A percentile compares a stretch with the other conserved stretches of the same genome.
phyloP scores from a whole-genome alignment of 1,140 invertebrate species.

The Drosophila paulistorum region DNA sequence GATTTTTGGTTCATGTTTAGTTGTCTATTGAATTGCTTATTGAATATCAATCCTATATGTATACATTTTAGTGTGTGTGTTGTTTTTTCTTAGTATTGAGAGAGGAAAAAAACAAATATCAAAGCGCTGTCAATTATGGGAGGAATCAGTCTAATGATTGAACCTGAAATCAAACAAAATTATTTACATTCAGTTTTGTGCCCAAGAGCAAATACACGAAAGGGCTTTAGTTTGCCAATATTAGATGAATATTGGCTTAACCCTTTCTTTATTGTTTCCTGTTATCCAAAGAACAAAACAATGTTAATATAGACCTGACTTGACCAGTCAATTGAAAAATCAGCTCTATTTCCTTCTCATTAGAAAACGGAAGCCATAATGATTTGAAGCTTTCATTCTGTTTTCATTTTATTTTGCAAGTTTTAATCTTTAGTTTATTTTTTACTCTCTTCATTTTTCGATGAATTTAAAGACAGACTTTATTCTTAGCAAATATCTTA shows the following conservation, averaged over 20 bases:
- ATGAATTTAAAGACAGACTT: too few species aligned
- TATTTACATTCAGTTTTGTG: conserved; percentile 12
- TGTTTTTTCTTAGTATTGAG: neutral
- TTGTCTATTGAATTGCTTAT: conserved; percentile 28
- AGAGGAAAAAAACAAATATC: conserved; percentile 2
- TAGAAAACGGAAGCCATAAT: neutral
- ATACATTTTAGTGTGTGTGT: neutral
- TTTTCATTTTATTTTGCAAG: too few species aligned
- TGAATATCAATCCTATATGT: conserved; percentile 16
- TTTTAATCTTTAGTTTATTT: too few species aligned
- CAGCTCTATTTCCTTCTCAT: neutral
- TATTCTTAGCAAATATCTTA: too few species aligned
- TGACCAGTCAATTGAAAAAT: neutral
- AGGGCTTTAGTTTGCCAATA: neutral
- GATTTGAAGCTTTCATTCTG: too few species aligned
- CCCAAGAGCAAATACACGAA: neutral
- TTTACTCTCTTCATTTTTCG: too few species aligned
- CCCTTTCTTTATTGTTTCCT: neutral
- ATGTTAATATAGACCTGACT: too few species aligned
- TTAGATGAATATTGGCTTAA: neutral
- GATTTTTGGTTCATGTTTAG: neutral
- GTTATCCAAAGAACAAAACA: neutral
- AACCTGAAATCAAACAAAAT: conserved; percentile 21
- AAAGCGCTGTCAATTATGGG: conserved; percentile 39
- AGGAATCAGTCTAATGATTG: conserved; percentile 24